Evolutionary conservation across 1,140 invertebrate genomes (phyloP), one percentile per base, ranked within the genome.

Genomic region (Drosophila tropicalis): DNA sequence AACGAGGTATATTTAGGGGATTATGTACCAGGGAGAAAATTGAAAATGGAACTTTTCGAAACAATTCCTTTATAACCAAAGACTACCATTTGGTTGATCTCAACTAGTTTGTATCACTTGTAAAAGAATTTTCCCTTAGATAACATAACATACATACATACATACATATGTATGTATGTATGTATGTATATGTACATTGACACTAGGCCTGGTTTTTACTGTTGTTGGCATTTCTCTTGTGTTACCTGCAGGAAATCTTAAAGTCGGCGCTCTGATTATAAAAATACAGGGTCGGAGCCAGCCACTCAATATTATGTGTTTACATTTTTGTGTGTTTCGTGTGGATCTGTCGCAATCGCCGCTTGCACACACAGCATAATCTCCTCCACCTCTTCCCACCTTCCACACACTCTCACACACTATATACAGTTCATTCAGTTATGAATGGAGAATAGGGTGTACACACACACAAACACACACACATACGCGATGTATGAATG

Each of bases 291-390:
- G 44, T 85, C 81, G 85, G 75, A 60, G 63, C 57, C 77, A 60
- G 63, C 57, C 77, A 80, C 62, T 78, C 80, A 84, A 84, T 80
- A 72, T 72, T 63, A 65, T 65, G 19, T 51, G 44, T 51, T 51
- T 51, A 51, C 44, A 51, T 51, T 51, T 51, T 29, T 29, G 29
- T 51, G 15, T 47, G n/a, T 51, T 51, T 51, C 44, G 44, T 51
- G 9, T 10, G 67, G 64, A 72, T 61, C 71, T 75, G 82, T 86
- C 82, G 82, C 71, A 85, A 85, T 85, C 82, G 72, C 62, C 82
- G 72, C 62, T 63, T 55, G 65, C 72, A 69, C 78, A 69, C 78
- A 82, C 77, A 58, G 54, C 51, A 39, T n/a, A 29, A 55, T 51
- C 58, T 61, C 56, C n/a, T 29, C 10, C 25, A 2, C 39, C 17